Conservation (phyloP, 1,140 invertebrate species). For the Limonius californicus region DNA sequence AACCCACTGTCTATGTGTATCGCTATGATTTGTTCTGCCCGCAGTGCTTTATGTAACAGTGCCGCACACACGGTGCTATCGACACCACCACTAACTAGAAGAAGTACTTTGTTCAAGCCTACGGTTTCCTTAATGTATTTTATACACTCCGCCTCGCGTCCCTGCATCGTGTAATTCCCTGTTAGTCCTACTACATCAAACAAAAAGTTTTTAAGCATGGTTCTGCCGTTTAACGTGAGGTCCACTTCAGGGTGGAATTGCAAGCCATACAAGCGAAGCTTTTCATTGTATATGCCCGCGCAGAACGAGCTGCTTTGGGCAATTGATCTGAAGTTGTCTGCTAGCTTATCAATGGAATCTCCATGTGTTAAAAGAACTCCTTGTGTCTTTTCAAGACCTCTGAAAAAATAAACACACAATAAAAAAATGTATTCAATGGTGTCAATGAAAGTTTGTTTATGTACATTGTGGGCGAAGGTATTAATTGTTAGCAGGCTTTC, state of each 20-base stretch:
- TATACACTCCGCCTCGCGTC: slow-evolving; percentile 87
- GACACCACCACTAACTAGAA: slow-evolving; percentile 94
- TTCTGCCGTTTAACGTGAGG: slow-evolving; percentile 85
- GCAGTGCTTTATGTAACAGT: slow-evolving; percentile 83
- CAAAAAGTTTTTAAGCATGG: slow-evolving; percentile 93
- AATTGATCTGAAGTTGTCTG: slow-evolving; percentile 78
- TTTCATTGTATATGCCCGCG: slow-evolving; percentile 89
- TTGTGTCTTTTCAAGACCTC: slow-evolving; percentile 82
- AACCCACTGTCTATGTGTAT: slow-evolving; percentile 99
- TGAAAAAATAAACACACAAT: slow-evolving; percentile 46
- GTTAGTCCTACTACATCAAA: slow-evolving; percentile 84
- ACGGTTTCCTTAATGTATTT: slow-evolving; percentile 90
- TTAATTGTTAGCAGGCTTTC: background rate
- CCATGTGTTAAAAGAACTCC: slow-evolving; percentile 94
- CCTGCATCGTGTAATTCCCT: slow-evolving; percentile 84
- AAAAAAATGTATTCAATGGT: no score
- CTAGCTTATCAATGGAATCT: slow-evolving; percentile 89
- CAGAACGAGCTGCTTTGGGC: slow-evolving; percentile 82
- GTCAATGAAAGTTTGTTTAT: no score
- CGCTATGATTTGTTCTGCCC: slow-evolving; percentile 89
- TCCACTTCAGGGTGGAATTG: slow-evolving; percentile 99
- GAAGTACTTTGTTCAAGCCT: slow-evolving; percentile 84
- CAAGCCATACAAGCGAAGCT: slow-evolving; percentile 88
- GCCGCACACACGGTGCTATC: slow-evolving; percentile 98
- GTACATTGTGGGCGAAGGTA: no score